phyloP scores from a whole-genome alignment of 2,888 invertebrate genomes.

The Zaprionus bogoriensis region DNA sequence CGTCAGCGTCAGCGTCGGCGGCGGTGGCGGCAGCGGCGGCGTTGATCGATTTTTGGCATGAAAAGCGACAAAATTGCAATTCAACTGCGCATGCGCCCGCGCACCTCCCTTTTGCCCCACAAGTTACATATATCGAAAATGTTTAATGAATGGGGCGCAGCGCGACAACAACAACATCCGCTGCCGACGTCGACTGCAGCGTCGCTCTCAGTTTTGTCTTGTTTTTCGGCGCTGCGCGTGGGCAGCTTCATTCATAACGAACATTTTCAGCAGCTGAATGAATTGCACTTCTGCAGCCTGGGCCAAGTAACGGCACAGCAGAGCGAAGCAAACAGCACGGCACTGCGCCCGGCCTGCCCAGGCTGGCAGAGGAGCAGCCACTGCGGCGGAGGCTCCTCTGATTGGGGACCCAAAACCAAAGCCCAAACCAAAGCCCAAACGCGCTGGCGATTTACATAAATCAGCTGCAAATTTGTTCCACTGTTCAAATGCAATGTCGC shows the following conservation, averaged over 20 bases:
- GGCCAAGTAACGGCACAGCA: slow-evolving; percentile 62
- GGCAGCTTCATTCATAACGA: slow-evolving; percentile 75
- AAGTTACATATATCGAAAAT: slow-evolving; percentile 38
- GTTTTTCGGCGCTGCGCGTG: slow-evolving; percentile 53
- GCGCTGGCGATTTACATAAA: slow-evolving; percentile 70
- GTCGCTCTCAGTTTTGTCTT: slow-evolving; percentile 15
- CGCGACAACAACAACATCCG: slow-evolving; percentile 61
- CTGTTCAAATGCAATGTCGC: slow-evolving; percentile 76
- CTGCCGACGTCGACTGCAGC: slow-evolving; percentile 41
- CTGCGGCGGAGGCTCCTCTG: too few species aligned
- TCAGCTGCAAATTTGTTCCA: slow-evolving; percentile 76
- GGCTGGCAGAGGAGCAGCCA: slow-evolving; percentile 16
- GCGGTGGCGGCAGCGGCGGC: slow-evolving; percentile 8
- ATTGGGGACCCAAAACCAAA: slow-evolving; percentile 49
- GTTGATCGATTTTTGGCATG: slow-evolving; percentile 65
- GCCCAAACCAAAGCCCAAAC: slow-evolving; percentile 27
- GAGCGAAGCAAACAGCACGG: too few species aligned
- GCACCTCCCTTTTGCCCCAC: not conserved
- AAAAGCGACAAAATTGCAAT: slow-evolving; percentile 58
- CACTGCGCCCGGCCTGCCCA: slow-evolving; percentile 6
- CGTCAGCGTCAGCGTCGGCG: slow-evolving; percentile 7
- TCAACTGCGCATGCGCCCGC: slow-evolving; percentile 33
- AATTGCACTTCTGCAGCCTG: slow-evolving; percentile 67
- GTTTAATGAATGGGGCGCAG: slow-evolving; percentile 64
- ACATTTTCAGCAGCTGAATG: slow-evolving; percentile 60